These are phyloP conservation scores for Bombus turneri DNA, from an alignment of 1,140 invertebrate genomes.

Conservation along the genomic window DNA sequence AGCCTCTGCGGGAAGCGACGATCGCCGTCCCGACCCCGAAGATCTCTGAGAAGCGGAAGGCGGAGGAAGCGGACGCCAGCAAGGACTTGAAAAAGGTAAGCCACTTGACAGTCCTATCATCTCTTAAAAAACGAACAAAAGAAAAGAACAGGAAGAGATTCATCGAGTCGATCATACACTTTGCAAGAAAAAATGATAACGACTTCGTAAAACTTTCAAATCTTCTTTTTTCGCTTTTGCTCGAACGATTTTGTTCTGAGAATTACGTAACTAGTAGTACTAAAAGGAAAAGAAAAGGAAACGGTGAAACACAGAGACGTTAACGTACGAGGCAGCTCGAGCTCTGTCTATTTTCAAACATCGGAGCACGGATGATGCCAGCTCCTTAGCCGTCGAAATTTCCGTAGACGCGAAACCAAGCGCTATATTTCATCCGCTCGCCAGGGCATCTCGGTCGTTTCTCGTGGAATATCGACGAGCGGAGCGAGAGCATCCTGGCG, in stretches of 20 bases:
- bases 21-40: conserved; percentile 79
- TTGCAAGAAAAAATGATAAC: not conserved
- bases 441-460: conserved; percentile 45
- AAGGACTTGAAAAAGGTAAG: conserved; percentile 83
- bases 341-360: not conserved
- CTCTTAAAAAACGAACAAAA: not conserved
- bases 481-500: conserved; percentile 11
- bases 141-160: not conserved
- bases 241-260: not conserved
- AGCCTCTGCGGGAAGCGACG: conserved; percentile 78
- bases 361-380: conserved; percentile 6
- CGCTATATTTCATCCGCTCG: conserved; percentile 27
- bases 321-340: not conserved
- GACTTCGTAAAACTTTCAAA: not conserved
- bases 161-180: too few relatives aligned
- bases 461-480: conserved; percentile 57
- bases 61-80: conserved; percentile 81
- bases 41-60: conserved; percentile 81
- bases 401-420: conserved; percentile 1
- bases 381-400: conserved; percentile 29
- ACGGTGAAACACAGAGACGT: not conserved
- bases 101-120: not conserved
- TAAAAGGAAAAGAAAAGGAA: not conserved
- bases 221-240: not conserved
- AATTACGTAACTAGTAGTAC: not conserved